These are phyloP conservation scores for Riptortus pedestris DNA, from an alignment of 1,140 invertebrate species.

Conservation along the genomic window DNA sequence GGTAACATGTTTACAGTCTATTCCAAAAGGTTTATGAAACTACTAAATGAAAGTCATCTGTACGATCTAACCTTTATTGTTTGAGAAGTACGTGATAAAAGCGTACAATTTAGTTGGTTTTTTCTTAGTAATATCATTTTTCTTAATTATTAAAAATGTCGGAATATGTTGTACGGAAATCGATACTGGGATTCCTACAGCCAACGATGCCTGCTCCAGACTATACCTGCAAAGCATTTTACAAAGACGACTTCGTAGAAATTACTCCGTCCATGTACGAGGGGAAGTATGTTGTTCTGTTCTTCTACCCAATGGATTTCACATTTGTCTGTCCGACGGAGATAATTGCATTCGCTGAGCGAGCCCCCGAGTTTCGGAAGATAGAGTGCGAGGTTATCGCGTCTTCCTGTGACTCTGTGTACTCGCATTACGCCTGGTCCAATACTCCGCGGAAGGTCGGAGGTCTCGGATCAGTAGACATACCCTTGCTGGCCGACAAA, in stretches of 20 bases:
- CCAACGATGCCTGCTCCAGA: slow-evolving; percentile 80
- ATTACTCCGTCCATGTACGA: slow-evolving; percentile 72
- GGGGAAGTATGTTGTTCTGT: slow-evolving; percentile 88
- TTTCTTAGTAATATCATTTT: not conserved
- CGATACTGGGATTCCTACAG: too few relatives aligned
- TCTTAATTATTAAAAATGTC: too few relatives aligned
- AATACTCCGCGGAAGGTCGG: slow-evolving; percentile 92
- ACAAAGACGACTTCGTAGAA: slow-evolving; percentile 79
- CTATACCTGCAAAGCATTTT: slow-evolving; percentile 75
- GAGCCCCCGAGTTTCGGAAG: slow-evolving; percentile 67
- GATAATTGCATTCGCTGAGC: slow-evolving; percentile 87
- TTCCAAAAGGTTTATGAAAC: too few relatives aligned
- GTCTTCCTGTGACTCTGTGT: slow-evolving; percentile 83
- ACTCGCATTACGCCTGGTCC: slow-evolving; percentile 84
- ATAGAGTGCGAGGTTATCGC: slow-evolving; percentile 77
- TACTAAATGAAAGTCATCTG: too few relatives aligned
- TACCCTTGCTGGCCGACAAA: slow-evolving; percentile 92
- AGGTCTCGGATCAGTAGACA: slow-evolving; percentile 90
- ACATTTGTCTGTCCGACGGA: slow-evolving; percentile 93
- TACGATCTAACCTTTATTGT: too few relatives aligned
- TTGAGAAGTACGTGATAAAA: too few relatives aligned
- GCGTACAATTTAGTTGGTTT: too few relatives aligned
- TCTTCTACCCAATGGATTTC: slow-evolving; percentile 90
- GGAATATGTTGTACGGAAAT: too few relatives aligned
- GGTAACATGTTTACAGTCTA: too few relatives aligned